Evolutionary conservation across 2,797 vertebrate genomes (phyloP), one percentile per base, ranked within the genome.

Genomic region (Phoxinus dragarum): DNA sequence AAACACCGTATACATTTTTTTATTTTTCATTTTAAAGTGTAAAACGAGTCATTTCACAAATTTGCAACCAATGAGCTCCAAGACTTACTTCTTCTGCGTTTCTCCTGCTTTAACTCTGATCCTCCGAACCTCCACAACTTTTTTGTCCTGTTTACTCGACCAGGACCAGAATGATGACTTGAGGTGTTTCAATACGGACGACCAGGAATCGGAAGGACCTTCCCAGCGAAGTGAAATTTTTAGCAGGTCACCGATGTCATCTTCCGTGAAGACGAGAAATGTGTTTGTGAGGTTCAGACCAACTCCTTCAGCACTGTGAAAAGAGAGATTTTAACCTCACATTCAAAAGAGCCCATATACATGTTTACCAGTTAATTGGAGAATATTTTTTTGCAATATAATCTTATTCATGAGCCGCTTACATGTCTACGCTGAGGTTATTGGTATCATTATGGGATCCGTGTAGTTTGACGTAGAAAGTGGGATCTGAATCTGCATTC

Each of bases 61-160:
- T 10, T 8, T 0, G 0, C n/a, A 59, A 49, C 21, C 8, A 16
- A 38, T 36, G 47, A 3, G 34, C 0, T 16, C 64, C n/a, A 49
- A 21, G 1, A 5, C 96, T 95, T 93, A 99, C 98, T 97, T 99
- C 84, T 92, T 95, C 56, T 99, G 98, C 0, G 97, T 97, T 82
- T 99, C 98, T 76, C 98, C 98, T 14, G 96, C 96, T 89, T 99
- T 99, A 81, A 99, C 95, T 0, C 98, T 95, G 85, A 99, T 97
- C 17, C 97, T 94, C 0, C 97, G 93, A 84, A 99, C 91, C 40
- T 95, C 92, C 49, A 99, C 92, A 2, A 97, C 93, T 19, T 94
- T 93, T 52, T 91, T 86, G 0, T 89, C 16, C 1, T 84, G 86
- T 0, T 7, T 59, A 0, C 90, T 10, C 0, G 90, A 93, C 90